Percentiles rank a stretch among this genome's conserved stretches.
phyloP scores from a whole-genome alignment of 2,888 invertebrate genomes.

The Drosophila monieri region DNA sequence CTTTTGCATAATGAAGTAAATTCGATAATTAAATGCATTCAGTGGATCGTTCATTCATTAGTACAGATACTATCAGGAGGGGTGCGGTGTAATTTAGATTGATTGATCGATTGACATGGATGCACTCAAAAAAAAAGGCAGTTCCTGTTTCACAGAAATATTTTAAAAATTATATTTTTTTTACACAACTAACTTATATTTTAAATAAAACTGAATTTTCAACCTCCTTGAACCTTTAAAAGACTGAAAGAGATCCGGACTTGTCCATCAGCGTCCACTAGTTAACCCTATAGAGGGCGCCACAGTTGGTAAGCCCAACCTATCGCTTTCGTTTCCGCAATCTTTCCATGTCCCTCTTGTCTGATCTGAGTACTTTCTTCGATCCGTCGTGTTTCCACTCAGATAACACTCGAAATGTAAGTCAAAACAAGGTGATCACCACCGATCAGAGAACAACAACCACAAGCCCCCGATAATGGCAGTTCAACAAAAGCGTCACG shows the following conservation, averaged over 20 bases:
- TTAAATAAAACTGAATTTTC: no score
- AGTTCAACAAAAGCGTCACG: conserved; percentile 13
- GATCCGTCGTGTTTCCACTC: conserved; percentile 22
- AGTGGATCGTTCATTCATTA: conserved; percentile 26
- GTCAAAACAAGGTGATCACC: conserved; percentile 24
- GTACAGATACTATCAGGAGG: not conserved
- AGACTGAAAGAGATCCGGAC: no score
- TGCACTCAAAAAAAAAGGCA: no score
- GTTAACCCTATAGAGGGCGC: not conserved
- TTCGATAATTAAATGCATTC: conserved; percentile 65
- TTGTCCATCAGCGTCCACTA: no score
- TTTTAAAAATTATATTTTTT: no score
- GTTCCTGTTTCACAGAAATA: no score
- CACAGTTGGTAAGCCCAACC: not conserved
- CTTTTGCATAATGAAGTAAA: conserved; percentile 50
- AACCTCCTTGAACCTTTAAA: no score
- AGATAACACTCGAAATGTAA: conserved; percentile 9
- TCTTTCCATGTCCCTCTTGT: conserved; percentile 8
- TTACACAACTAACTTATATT: no score
- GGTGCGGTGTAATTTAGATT: conserved; percentile 21
- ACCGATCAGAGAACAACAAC: conserved; percentile 8
- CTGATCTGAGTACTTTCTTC: conserved; percentile 23
- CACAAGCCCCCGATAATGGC: conserved; percentile 2
- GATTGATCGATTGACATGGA: conserved; percentile 13
- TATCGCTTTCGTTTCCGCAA: conserved; percentile 1